Evolutionary conservation across 2,888 invertebrate species (phyloP), one percentile per base, ranked within the genome.

Genomic region (Lithosia quadra): DNA sequence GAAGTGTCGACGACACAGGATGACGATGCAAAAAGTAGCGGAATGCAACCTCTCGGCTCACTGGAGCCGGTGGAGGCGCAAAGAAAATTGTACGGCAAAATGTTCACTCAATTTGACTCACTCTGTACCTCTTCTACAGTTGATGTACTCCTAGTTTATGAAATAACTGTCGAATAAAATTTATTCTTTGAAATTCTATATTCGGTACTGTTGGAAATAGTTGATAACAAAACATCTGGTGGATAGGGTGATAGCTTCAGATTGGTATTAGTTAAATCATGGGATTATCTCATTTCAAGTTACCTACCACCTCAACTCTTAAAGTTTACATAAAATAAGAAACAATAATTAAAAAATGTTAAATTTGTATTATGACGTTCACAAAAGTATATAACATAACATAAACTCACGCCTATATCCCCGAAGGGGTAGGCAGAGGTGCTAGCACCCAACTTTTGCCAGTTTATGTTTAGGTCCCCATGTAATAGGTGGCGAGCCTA

Each of bases 71-170:
- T 34, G 53, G 24, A 55, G 76, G 73, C 75, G 77, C 75, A 82
- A 80, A 82, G 77, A 76, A 79, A 73, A 80, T 77, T 78, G 80
- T 79, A 74, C 71, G 65, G 68, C 67, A 58, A 78, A 82, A 74
- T 75, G 75, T 75, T 72, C 78, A 78, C 76, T 69, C 73, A 76
- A 78, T 81, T 81, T 70, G 66, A 65, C 60, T 58, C 33, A 71
- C 76, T 72, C 69, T 71, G 65, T 69, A 67, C 74, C 67, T 57
- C 49, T 68, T 63, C 56, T 64, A 39, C 39, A n/a, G 22, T 2
- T 34, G 53, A 63, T 15, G 28, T 5, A 15, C 7, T 33, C 39
- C 3, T 0, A 43, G 10, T 9, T 61, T 2, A 43, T n/a, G 36
- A 60, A n/a, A 43, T 22, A 43, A 43, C 24, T 43, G 10, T 18